Conservation (phyloP, 1,140 invertebrate genomes). For the Pristionchus pacificus region DNA sequence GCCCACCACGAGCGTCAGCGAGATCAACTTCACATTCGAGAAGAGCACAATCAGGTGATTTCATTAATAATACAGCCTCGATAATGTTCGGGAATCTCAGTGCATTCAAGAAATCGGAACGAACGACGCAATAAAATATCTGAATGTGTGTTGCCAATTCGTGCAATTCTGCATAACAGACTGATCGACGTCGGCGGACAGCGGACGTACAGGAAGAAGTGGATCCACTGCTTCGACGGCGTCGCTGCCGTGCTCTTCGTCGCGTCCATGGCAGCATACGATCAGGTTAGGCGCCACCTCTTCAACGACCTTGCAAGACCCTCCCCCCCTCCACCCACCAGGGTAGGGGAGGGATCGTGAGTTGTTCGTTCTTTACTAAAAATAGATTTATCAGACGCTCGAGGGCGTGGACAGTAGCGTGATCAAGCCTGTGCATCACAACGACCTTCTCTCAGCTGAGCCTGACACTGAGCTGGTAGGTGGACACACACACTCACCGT, state of each 20-base stretch:
- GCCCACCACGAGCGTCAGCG: not conserved
- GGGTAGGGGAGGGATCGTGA: too few relatives aligned
- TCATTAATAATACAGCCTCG: too few relatives aligned
- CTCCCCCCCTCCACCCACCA: too few relatives aligned
- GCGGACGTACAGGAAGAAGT: constrained; percentile 94
- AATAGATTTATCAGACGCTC: not conserved
- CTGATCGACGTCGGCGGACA: constrained; percentile 97
- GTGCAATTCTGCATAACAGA: too few relatives aligned
- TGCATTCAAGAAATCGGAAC: too few relatives aligned
- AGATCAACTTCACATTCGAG: not conserved
- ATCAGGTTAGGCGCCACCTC: too few relatives aligned
- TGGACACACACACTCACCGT: too few relatives aligned
- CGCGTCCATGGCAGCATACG: constrained; percentile 47
- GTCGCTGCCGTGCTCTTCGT: constrained; percentile 53
- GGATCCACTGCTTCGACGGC: constrained; percentile 96
- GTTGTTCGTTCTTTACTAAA: not conserved
- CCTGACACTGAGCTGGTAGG: not conserved
- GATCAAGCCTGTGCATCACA: not conserved
- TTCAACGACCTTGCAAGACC: too few relatives aligned
- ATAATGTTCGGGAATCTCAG: too few relatives aligned
- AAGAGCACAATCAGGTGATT: not conserved
- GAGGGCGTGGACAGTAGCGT: not conserved
- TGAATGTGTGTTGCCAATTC: too few relatives aligned
- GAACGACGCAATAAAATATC: too few relatives aligned
- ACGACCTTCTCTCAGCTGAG: not conserved